Conservation (phyloP, 1,140 invertebrate species). For the Drosophila sp. region DNA sequence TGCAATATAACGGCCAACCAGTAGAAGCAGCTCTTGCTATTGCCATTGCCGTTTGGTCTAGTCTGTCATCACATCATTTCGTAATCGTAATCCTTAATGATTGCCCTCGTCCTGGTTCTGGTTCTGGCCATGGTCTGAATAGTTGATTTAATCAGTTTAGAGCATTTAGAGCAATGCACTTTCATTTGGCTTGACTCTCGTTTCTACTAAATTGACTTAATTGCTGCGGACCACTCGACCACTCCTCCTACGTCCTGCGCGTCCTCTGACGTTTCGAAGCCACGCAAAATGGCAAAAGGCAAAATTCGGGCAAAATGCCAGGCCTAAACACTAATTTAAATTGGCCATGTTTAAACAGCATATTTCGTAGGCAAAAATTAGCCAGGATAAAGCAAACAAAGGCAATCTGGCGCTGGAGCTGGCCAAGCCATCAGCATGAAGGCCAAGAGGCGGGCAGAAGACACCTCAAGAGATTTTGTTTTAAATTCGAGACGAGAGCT, state of each 20-base stretch:
- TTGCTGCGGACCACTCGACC: neutral
- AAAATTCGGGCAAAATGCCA: constrained; percentile 16
- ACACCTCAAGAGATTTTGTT: constrained; percentile 34
- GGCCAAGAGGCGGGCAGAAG: neutral
- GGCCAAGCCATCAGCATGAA: neutral
- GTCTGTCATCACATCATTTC: constrained; percentile 50
- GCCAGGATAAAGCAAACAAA: constrained; percentile 24
- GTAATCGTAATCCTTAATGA: constrained; percentile 62
- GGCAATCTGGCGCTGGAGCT: constrained; percentile 2
- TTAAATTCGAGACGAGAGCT: constrained; percentile 33
- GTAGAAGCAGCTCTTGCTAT: constrained; percentile 16
- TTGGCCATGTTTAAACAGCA: constrained; percentile 59
- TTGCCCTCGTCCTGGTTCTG: constrained; percentile 24
- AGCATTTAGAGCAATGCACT: constrained; percentile 52
- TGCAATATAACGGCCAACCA: constrained; percentile 4
- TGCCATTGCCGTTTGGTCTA: constrained; percentile 27
- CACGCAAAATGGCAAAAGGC: constrained; percentile 33
- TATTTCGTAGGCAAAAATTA: constrained; percentile 51
- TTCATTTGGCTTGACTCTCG: constrained; percentile 24
- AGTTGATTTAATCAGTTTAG: constrained; percentile 50
- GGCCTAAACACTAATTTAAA: constrained; percentile 42
- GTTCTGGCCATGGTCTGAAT: constrained; percentile 32
- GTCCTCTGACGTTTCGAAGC: neutral
- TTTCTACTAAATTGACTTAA: constrained; percentile 44
- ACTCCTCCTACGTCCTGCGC: no score